phyloP scores from a whole-genome alignment of 2,888 invertebrate genomes.

The Drosophila fungiperda region DNA sequence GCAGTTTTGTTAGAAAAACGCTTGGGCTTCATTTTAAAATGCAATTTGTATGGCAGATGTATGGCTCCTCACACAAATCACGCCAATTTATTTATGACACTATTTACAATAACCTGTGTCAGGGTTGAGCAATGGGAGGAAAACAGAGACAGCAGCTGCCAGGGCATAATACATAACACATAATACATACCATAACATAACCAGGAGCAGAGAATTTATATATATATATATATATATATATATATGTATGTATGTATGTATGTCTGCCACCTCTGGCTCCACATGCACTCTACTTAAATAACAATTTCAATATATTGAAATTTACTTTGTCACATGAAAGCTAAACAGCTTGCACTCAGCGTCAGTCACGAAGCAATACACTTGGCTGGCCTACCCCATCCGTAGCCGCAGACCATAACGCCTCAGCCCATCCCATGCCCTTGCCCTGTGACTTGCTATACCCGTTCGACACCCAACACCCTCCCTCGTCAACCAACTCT shows the following conservation, averaged over 20 bases:
- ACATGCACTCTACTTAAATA: constrained; percentile 78
- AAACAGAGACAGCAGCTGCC: constrained; percentile 58
- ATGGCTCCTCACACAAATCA: constrained; percentile 72
- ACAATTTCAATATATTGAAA: constrained; percentile 81
- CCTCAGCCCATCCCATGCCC: constrained; percentile 2
- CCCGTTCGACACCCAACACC: background rate
- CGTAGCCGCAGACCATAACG: background rate
- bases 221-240: background rate
- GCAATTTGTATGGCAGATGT: constrained; percentile 64
- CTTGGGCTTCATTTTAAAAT: constrained; percentile 72
- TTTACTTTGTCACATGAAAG: constrained; percentile 81
- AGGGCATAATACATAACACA: constrained; percentile 30
- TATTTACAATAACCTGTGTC: constrained; percentile 63
- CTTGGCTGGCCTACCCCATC: constrained; percentile 14
- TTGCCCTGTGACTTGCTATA: constrained; percentile 19
- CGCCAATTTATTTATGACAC: constrained; percentile 79
- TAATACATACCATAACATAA: constrained; percentile 25
- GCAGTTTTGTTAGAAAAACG: constrained; percentile 64
- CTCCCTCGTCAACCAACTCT: constrained; percentile 30
- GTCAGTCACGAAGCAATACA: constrained; percentile 63
- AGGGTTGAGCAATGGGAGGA: constrained; percentile 16
- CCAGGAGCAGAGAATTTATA: constrained; percentile 15
- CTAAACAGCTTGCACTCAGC: constrained; percentile 76
- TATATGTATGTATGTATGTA: background rate
- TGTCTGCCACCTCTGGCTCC: constrained; percentile 32